Evolutionary conservation across 2,797 vertebrate species (phyloP).

Genomic region (Crocodylus rhombifer): DNA sequence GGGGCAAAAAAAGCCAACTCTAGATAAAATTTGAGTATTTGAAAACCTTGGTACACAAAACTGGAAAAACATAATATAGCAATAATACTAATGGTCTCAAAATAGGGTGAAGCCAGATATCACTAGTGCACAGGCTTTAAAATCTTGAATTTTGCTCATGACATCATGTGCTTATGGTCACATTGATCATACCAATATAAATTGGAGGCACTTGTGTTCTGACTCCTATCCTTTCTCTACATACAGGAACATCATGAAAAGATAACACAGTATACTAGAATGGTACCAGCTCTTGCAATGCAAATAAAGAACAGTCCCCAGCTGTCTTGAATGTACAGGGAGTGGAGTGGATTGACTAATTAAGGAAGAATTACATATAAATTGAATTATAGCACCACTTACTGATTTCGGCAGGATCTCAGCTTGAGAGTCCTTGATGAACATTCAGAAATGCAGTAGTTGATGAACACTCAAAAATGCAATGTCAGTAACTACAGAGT

Average conservation of each 20-base stretch:
- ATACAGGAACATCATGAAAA: not conserved
- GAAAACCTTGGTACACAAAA: not conserved
- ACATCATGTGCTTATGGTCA: not conserved
- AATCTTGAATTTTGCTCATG: not conserved
- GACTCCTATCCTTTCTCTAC: not conserved
- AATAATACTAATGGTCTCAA: not conserved
- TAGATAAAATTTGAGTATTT: not conserved
- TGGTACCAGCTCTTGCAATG: not conserved
- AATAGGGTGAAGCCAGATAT: not conserved
- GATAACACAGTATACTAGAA: not conserved
- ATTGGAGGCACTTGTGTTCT: not conserved
- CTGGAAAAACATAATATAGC: not conserved
- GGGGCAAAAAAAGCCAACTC: not conserved
- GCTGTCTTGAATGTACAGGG: not conserved
- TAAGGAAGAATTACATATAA: fast-evolving
- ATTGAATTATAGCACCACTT: not conserved
- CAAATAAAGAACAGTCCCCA: not conserved
- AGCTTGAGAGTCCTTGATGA: not conserved
- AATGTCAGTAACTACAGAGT: not conserved
- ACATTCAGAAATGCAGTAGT: fast-evolving
- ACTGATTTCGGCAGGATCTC: not conserved
- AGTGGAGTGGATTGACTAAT: not conserved
- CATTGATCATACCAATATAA: not conserved
- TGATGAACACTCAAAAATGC: not conserved
- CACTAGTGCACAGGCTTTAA: not conserved